These are phyloP conservation scores for Lasioglossum calceatum DNA, from an alignment of 2,888 invertebrate genomes.

Conservation along the genomic window DNA sequence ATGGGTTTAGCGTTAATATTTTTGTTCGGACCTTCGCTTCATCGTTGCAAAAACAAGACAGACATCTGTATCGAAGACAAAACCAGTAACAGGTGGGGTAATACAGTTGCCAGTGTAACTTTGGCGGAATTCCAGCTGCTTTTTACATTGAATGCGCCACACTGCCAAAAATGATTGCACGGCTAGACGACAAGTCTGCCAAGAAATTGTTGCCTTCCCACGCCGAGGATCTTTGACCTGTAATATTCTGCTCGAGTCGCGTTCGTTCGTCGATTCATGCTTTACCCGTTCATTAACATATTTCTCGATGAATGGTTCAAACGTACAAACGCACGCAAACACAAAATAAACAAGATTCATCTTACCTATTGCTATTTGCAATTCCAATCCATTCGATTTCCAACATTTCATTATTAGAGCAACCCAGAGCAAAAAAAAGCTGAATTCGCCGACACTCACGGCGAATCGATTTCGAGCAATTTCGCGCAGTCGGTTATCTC, in stretches of 20 bases:
- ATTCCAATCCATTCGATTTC: background rate
- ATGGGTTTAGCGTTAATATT: background rate
- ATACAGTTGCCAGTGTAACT: slow-evolving; percentile 56
- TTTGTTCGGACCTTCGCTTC: background rate
- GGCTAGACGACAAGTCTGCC: slow-evolving; percentile 68
- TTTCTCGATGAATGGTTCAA: background rate
- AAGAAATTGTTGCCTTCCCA: slow-evolving; percentile 52
- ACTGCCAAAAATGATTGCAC: slow-evolving; percentile 75
- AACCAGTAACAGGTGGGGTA: slow-evolving; percentile 74
- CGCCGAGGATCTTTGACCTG: slow-evolving; percentile 41
- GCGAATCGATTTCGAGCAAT: slow-evolving; percentile 12
- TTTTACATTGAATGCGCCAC: slow-evolving; percentile 62
- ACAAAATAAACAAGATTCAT: background rate
- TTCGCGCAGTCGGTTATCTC: slow-evolving; percentile 6
- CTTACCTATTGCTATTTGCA: background rate
- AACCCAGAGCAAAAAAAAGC: background rate
- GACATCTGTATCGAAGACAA: slow-evolving; percentile 41
- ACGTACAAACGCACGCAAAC: background rate
- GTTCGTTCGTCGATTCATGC: background rate
- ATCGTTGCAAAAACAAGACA: slow-evolving; percentile 9
- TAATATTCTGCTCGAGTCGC: slow-evolving; percentile 16
- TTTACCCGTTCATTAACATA: background rate
- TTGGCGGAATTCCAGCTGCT: slow-evolving; percentile 74
- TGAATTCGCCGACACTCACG: background rate
- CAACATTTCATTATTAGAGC: background rate